Conservation (phyloP, 2,888 invertebrate species). For the Pediacus dermestoides region DNA sequence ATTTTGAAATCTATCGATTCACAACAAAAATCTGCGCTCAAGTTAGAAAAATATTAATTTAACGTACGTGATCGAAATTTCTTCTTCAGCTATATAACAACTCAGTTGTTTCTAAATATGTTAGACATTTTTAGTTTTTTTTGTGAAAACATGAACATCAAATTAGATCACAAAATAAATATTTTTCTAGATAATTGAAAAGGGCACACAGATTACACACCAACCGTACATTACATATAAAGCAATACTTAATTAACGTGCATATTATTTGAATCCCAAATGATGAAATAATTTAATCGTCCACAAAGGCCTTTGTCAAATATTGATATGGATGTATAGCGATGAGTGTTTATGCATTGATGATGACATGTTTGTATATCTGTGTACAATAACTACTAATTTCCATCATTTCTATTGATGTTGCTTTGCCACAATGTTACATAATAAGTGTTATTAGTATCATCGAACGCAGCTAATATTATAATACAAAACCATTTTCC, state of each 20-base stretch:
- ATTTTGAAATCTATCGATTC: too few relatives aligned
- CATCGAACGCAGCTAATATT: slow-evolving; percentile 19
- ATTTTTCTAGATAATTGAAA: too few relatives aligned
- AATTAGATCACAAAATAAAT: too few relatives aligned
- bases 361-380: slow-evolving; percentile 36
- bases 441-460: slow-evolving; percentile 20
- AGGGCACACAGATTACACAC: too few relatives aligned
- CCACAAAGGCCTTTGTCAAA: slow-evolving; percentile 43
- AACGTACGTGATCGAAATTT: too few relatives aligned
- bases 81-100: too few relatives aligned
- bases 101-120: too few relatives aligned
- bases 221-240: too few relatives aligned
- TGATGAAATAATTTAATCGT: slow-evolving; percentile 32
- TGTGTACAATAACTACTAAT: slow-evolving; percentile 47
- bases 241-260: slow-evolving; percentile 3
- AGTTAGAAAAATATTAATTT: too few relatives aligned
- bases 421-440: slow-evolving; percentile 22
- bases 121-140: too few relatives aligned
- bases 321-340: slow-evolving; percentile 36
- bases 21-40: too few relatives aligned
- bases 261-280: slow-evolving; percentile 22
- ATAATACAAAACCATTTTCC: slow-evolving; percentile 14
- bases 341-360: slow-evolving; percentile 28
- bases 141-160: too few relatives aligned
- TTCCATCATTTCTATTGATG: slow-evolving; percentile 47